Evolutionary conservation across 1,140 invertebrate genomes (phyloP).

Genomic region (Protaetia brevitarsis): DNA sequence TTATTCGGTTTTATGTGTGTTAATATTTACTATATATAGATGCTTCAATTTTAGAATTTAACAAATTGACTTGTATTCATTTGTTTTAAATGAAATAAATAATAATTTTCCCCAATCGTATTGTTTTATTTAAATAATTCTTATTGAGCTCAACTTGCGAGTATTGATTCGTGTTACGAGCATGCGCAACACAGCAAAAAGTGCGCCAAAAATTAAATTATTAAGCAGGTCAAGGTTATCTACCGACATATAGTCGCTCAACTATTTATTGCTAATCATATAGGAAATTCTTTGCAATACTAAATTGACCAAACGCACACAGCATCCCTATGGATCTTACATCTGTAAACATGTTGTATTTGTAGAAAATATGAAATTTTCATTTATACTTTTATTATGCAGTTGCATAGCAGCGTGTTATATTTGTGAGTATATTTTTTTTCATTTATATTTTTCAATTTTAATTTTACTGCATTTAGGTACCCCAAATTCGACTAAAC

Average conservation of each 20-base stretch:
- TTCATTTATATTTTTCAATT: background rate
- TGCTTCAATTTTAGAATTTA: conserved; percentile 18
- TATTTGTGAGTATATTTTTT: conserved; percentile 6
- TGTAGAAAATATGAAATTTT: conserved; percentile 9
- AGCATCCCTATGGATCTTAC: conserved; percentile 23
- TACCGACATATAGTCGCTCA: background rate
- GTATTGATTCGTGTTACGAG: background rate
- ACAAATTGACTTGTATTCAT: conserved; percentile 21
- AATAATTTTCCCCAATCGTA: conserved; percentile 16
- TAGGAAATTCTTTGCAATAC: background rate
- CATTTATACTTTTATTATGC: background rate
- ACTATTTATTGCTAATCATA: background rate
- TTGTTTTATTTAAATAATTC: conserved; percentile 11
- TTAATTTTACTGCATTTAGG: conserved; percentile 22
- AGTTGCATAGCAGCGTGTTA: background rate
- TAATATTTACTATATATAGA: conserved; percentile 7
- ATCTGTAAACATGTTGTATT: conserved; percentile 7
- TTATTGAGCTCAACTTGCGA: conserved; percentile 13
- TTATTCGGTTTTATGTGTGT: background rate
- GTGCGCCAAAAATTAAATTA: background rate
- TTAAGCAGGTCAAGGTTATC: background rate
- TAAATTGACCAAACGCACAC: background rate
- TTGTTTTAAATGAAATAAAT: conserved; percentile 20
- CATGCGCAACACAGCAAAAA: background rate
- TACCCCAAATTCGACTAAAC: conserved; percentile 37